These are phyloP conservation scores for Phoxinus dragarum DNA, from an alignment of 2,797 vertebrate genomes.

Conservation along the genomic window DNA sequence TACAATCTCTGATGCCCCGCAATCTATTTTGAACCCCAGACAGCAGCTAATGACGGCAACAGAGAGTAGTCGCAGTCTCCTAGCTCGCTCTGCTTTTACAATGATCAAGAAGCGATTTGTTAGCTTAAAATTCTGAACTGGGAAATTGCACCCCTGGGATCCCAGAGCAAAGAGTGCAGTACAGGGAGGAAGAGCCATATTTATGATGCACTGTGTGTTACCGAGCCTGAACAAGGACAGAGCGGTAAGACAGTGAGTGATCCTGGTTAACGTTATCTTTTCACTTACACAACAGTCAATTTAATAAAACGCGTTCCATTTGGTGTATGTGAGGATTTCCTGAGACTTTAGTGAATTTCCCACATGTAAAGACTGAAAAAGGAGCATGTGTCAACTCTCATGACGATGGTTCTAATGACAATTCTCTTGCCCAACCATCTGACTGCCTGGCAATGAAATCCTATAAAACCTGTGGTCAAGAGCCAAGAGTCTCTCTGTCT, in stretches of 20 bases:
- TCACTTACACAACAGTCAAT: neutral
- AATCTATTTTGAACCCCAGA: constrained; percentile 61
- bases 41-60: constrained; percentile 66
- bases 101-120: constrained; percentile 67
- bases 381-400: constrained; percentile 40
- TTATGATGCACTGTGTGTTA: constrained; percentile 69
- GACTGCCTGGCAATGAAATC: constrained; percentile 47
- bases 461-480: constrained; percentile 45
- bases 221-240: constrained; percentile 69
- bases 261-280: constrained; percentile 25
- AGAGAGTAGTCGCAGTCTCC: constrained; percentile 65
- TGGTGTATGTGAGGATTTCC: neutral
- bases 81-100: constrained; percentile 62
- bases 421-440: constrained; percentile 48
- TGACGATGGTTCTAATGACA: constrained; percentile 38
- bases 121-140: constrained; percentile 75
- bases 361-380: constrained; percentile 35
- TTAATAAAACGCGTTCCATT: constrained; percentile 12
- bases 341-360: constrained; percentile 10
- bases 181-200: constrained; percentile 65
- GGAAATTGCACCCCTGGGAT: constrained; percentile 77
- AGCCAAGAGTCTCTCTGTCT: constrained; percentile 32
- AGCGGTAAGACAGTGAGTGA: constrained; percentile 48
- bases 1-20: constrained; percentile 26
- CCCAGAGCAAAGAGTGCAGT: constrained; percentile 55